Conservation (phyloP, 2,888 invertebrate species). For the Agrochola macilenta region DNA sequence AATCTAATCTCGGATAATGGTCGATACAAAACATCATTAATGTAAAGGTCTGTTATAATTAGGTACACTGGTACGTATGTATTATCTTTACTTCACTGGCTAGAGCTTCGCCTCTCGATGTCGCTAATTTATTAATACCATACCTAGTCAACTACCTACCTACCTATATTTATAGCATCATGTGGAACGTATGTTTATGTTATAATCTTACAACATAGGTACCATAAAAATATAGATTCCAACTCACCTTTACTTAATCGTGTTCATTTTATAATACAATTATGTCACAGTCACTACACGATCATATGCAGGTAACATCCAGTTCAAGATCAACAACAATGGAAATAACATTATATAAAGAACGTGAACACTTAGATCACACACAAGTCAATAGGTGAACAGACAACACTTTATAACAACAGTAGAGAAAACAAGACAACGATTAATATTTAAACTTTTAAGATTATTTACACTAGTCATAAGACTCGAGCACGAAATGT, state of each 20-base stretch:
- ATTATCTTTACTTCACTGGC: constrained; percentile 41
- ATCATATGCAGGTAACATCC: constrained; percentile 42
- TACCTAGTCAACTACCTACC: constrained; percentile 2
- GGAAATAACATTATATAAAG: constrained; percentile 69
- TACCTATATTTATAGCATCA: constrained; percentile 23
- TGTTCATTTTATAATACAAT: constrained; percentile 57
- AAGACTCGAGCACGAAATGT: constrained; percentile 52
- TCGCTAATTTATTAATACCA: constrained; percentile 43
- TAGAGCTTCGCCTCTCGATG: constrained; percentile 14
- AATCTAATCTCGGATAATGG: background rate
- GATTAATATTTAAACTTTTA: constrained; percentile 76
- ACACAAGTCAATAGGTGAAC: constrained; percentile 68
- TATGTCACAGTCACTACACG: constrained; percentile 56
- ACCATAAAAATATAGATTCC: constrained; percentile 33
- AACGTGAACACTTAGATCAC: constrained; percentile 56
- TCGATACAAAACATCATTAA: constrained; percentile 8
- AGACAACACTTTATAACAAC: constrained; percentile 77
- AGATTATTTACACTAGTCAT: constrained; percentile 72
- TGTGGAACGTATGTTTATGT: constrained; percentile 36
- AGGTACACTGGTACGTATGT: constrained; percentile 1
- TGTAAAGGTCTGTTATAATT: constrained; percentile 39
- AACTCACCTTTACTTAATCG: constrained; percentile 71
- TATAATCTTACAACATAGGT: constrained; percentile 12
- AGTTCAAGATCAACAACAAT: constrained; percentile 67
- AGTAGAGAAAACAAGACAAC: constrained; percentile 79